Evolutionary conservation across 2,888 invertebrate genomes (phyloP), one percentile per base, ranked within the genome.

Genomic region (Chironomus riparius): DNA sequence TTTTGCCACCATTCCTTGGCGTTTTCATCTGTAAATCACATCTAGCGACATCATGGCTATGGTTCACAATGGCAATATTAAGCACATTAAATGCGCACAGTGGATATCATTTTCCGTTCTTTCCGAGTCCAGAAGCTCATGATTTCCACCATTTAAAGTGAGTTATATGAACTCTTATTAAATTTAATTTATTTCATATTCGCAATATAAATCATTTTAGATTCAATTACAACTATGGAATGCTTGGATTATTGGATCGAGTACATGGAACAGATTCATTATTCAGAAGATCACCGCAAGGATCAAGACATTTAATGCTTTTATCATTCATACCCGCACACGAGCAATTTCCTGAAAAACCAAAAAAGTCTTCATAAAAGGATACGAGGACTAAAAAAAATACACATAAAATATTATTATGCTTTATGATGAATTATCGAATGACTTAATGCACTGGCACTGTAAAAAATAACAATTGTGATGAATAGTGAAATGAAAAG

Each of bases 101-200:
- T 68, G 94, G 94, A 12, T 94, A 94, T 81, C 94, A 94, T 84
- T 85, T 94, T 80, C 94, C 94, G 0, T 91, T 93, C 83, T 90
- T 93, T 81, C 92, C 92, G 5, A 92, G 92, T 65, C 92, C 94
- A 6, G 93, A 94, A 82, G 91, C 92, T 0, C 94, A 94, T 81
- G 94, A 94, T 83, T 94, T 91, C 82, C 94, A 94, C 83, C 94
- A 94, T 83, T 86, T 92, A 78, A 94, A 93, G 91, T 91, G 82
- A 87, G 87, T 82, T 4, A 50, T 15, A 50, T n/a, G 15, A 50
- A 15, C 50, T 50, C 4, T 50, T 15, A 50, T 22, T 48, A 61
- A 22, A 22, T 68, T 70, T 21, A 76, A 70, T 65, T 24, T 65
- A 21, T 12, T 62, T 65, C 3, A 48, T 73, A 78, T 48, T 4